Evolutionary conservation across 2,113 vertebrate species (phyloP).

Genomic region (Abramis brama): DNA sequence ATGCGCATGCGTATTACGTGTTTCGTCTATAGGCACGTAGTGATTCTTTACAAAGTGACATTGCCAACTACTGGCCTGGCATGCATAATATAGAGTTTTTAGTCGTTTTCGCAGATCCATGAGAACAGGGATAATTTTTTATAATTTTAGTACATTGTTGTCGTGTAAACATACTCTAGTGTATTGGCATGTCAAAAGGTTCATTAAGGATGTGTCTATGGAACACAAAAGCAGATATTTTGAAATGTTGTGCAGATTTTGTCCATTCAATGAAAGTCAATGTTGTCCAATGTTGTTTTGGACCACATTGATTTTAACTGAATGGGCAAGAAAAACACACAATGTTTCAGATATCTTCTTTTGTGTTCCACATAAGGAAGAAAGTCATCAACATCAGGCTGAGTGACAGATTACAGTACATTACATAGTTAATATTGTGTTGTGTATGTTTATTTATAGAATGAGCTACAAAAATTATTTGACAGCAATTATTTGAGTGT

Average conservation of each 20-base stretch:
- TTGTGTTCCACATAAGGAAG: neutral
- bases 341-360: neutral
- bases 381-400: neutral
- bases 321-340: neutral
- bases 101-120: no score
- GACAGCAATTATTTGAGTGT: constrained; percentile 6
- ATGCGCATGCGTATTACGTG: no score
- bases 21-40: no score
- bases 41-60: no score
- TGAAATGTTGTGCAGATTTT: neutral
- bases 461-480: neutral
- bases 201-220: neutral
- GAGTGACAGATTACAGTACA: neutral
- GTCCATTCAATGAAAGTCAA: neutral
- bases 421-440: neutral
- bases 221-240: neutral
- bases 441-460: constrained; percentile 8
- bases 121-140: no score
- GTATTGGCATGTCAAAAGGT: no score
- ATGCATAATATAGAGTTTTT: no score
- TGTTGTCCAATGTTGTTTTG: neutral
- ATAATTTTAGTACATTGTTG: no score
- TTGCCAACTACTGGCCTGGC: no score
- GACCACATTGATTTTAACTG: neutral
- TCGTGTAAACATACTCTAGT: no score